These are phyloP conservation scores for Zaprionus obscuricornis DNA, from an alignment of 2,888 invertebrate genomes.

Conservation along the genomic window DNA sequence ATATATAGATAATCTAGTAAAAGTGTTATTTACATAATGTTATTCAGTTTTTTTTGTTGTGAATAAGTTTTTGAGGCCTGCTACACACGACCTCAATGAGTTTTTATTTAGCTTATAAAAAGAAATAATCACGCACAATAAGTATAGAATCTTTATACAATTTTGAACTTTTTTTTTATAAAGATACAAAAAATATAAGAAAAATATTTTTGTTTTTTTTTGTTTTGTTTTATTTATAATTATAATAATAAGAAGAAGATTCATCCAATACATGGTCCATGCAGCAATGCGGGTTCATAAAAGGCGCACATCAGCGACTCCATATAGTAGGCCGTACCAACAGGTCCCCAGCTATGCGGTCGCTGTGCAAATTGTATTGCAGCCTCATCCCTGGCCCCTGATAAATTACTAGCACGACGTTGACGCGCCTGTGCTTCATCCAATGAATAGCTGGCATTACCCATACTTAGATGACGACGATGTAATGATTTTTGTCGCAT, in stretches of 20 bases:
- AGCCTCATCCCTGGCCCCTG: slow-evolving; percentile 75
- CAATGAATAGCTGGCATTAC: slow-evolving; percentile 78
- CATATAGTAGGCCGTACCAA: slow-evolving; percentile 83
- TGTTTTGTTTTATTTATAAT: slow-evolving; percentile 6
- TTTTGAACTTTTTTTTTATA: slow-evolving; percentile 31
- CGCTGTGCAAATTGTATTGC: slow-evolving; percentile 62
- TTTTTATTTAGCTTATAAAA: slow-evolving; percentile 49
- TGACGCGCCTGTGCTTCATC: slow-evolving; percentile 65
- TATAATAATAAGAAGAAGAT: slow-evolving; percentile 48
- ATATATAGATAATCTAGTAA: slow-evolving; percentile 22
- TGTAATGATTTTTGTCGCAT: slow-evolving; percentile 77
- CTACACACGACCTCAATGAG: slow-evolving; percentile 60
- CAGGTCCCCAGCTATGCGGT: slow-evolving; percentile 83
- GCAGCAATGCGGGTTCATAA: slow-evolving; percentile 89
- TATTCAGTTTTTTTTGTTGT: slow-evolving; percentile 16
- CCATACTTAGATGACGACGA: slow-evolving; percentile 82
- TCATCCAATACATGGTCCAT: slow-evolving; percentile 92
- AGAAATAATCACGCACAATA: slow-evolving; percentile 60
- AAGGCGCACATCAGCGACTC: slow-evolving; percentile 91
- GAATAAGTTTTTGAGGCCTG: slow-evolving; percentile 38
- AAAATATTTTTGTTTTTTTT: too few relatives aligned
- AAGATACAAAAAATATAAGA: slow-evolving; percentile 15
- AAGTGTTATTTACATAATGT: slow-evolving; percentile 71
- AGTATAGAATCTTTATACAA: slow-evolving; percentile 62
- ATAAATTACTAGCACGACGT: slow-evolving; percentile 79